These are phyloP conservation scores for Trididemnum miniatum DNA, from an alignment of 23 tunicate genomes.

Conservation along the genomic window DNA sequence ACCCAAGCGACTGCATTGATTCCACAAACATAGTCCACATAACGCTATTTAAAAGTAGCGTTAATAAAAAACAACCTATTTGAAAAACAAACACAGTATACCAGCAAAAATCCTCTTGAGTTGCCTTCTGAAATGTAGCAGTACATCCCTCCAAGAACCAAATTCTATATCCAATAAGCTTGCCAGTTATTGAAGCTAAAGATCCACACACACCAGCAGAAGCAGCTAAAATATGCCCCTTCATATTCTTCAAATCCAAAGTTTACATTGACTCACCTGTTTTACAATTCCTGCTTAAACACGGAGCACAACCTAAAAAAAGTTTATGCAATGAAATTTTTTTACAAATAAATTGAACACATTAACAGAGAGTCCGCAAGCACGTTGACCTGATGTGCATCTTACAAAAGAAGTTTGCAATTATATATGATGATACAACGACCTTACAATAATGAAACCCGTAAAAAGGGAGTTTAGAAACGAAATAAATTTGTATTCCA, in stretches of 20 bases:
- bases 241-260: conserved; percentile 34
- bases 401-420: too few relatives aligned
- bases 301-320: too few relatives aligned
- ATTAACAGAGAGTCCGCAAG: too few relatives aligned
- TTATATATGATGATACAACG: too few relatives aligned
- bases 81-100: not conserved
- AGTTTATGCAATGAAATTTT: too few relatives aligned
- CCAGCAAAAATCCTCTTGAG: not conserved
- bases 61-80: conserved; percentile 19
- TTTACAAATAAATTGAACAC: too few relatives aligned
- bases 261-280: too few relatives aligned
- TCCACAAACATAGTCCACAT: conserved; percentile 88
- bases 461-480: too few relatives aligned
- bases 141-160: not conserved
- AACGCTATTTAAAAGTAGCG: conserved; percentile 45
- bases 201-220: conserved; percentile 73
- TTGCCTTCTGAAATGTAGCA: not conserved
- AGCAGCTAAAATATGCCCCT: conserved; percentile 34
- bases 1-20: conserved; percentile 63
- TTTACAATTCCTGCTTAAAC: too few relatives aligned
- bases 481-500: too few relatives aligned
- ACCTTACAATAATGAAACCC: too few relatives aligned
- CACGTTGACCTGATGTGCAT: too few relatives aligned
- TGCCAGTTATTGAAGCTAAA: conserved; percentile 63
- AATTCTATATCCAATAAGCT: conserved; percentile 32